Evolutionary conservation across 2,888 invertebrate species (phyloP), one percentile per base, ranked within the genome.

Genomic region (Autographa gamma): DNA sequence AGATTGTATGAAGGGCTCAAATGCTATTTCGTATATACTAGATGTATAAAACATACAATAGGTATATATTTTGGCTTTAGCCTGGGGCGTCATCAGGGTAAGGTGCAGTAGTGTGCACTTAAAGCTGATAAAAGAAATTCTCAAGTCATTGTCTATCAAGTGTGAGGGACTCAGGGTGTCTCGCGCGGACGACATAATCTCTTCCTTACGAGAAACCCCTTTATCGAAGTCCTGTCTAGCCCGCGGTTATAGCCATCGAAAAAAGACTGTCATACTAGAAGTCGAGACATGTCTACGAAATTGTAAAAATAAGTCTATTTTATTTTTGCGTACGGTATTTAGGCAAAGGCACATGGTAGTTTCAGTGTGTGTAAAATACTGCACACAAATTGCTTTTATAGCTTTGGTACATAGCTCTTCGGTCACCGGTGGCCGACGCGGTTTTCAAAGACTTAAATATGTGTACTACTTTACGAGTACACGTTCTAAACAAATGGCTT

Each of bases 211-310:
- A 79, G 72, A 72, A 75, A 75, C 60, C 62, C 59, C 43, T n/a
- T 38, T 16, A 19, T 48, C 18, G 43, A n/a, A 60, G 16, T 34
- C 64, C 18, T 65, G 32, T 38, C 13, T 18, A 14, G 63, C 56
- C 60, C 59, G 11, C 66, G 71, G 65, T 63, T 74, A 79, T 18
- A 61, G 74, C 71, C 69, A 52, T 69, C 60, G 69, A 69, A 61
- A 56, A 71, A 74, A 80, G 80, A 79, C 80, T 80, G 77, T 74
- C 80, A 69, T 56, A 43, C 41, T 74, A 59, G 66, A 56, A 67
- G 71, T 59, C 54, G 54, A 16, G 69, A 65, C 77, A 80, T 67
- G 77, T 77, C 80, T 71, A 56, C 67, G 64, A 74, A 77, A 62
- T 66, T 74, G 18, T 31, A 13, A 25, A 56, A 56, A 19, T 11